Base-by-base conservation (phyloP, 2,888 invertebrate species). In the Sisyra nigra region DNA sequence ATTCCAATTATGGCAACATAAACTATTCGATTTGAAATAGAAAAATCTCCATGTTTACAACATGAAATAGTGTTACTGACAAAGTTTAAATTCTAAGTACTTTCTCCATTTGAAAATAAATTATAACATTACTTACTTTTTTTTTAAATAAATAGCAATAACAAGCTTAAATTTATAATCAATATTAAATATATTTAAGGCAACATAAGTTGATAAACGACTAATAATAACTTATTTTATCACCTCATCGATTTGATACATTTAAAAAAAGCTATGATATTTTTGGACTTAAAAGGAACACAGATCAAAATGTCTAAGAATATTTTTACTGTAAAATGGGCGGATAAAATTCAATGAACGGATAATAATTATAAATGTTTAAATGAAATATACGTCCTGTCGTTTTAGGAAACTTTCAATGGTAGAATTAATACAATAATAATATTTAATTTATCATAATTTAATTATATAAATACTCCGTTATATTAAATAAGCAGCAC, bases 141-240 rank as follows among this genome's bases (percentile, higher is more conserved):
- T n/a, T 42, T 24, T 18, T 19, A 33, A 39, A 44, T 10, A 38
- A 40, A 24, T 11, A 38, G 35, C 33, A n/a, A 48, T 33, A 36
- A 14, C 29, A 13, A 30, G 13, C n/a, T 24, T 17, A 29, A n/a
- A 40, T 29, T 30, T 17, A 40, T 29, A 30, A 29, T 19, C 13
- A 40, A 24, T 40, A 40, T 44, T 30, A 43, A 43, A 17, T 34
- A 33, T 31, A 40, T 37, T 24, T 34, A 15, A 41, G 36, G 17
- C 15, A 29, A 46, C 15, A 40, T 18, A 37, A 32, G 37, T 31
- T 11, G 24, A 24, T 24, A 24, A 24, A 24, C 24, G 24, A 24
- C 24, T 24, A 24, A 24, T 24, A 5, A 24, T 3, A 24, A 24
- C 24, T 24, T 19, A 42, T 13, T 3, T 44, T 39, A 44, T 11